Evolutionary conservation across 2,113 vertebrate genomes (phyloP).

Genomic region (Nesoenas mayeri): DNA sequence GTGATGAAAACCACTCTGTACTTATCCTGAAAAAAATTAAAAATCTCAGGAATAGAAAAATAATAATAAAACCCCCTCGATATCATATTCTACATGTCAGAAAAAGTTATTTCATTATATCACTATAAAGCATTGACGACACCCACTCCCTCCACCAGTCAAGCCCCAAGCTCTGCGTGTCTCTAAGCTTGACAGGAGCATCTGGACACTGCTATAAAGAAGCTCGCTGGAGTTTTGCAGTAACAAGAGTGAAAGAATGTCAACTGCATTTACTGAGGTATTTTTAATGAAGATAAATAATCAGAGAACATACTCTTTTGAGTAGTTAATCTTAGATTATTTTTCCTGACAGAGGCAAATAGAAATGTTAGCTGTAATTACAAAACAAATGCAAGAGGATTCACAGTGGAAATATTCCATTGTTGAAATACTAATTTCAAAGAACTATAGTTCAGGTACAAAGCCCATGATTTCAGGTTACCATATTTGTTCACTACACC

Average conservation of each 20-base stretch:
- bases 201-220: not conserved
- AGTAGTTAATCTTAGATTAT: not conserved
- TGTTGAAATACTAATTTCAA: not conserved
- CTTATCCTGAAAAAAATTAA: not conserved
- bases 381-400: not conserved
- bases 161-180: not conserved
- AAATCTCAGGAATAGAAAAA: not conserved
- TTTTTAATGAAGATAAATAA: not conserved
- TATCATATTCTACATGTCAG: not conserved
- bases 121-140: not conserved
- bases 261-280: not conserved
- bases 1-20: not conserved
- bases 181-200: not conserved
- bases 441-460: not conserved
- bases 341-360: not conserved
- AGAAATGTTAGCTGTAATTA: not conserved
- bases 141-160: not conserved
- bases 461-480: not conserved
- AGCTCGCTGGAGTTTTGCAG: not conserved
- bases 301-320: not conserved
- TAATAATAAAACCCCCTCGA: rapidly evolving
- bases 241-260: not conserved
- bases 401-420: not conserved
- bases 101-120: not conserved
- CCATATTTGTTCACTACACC: not conserved